Conservation (phyloP, 2,113 vertebrate species). For the Procapra przewalskii region DNA sequence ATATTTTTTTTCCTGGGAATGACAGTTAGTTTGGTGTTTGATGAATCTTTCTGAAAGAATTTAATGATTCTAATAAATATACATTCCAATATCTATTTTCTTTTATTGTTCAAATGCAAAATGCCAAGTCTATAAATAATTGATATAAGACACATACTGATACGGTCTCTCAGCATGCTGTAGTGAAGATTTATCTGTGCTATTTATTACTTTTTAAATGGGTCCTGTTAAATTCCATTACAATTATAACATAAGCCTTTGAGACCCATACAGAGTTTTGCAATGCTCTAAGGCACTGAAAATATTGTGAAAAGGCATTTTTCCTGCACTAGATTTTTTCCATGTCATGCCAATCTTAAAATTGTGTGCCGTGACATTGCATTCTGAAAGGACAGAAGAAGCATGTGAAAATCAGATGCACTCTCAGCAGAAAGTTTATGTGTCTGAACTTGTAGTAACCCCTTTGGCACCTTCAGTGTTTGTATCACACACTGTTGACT, state of each 20-base stretch:
- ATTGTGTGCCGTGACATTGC: conserved; percentile 49
- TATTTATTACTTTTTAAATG: conserved; percentile 82
- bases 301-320: conserved; percentile 74
- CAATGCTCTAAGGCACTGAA: conserved; percentile 67
- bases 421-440: conserved; percentile 63
- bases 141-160: conserved; percentile 78
- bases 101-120: conserved; percentile 71
- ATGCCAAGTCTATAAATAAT: conserved; percentile 82
- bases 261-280: conserved; percentile 74
- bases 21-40: conserved; percentile 72
- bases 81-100: conserved; percentile 69
- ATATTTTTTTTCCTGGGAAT: conserved; percentile 73
- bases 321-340: conserved; percentile 62
- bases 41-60: conserved; percentile 75
- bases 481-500: conserved; percentile 57
- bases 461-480: conserved; percentile 59
- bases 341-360: conserved; percentile 59
- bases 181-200: conserved; percentile 79
- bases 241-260: conserved; percentile 78
- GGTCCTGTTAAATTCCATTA: conserved; percentile 81
- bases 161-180: conserved; percentile 77
- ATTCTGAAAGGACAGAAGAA: conserved; percentile 64
- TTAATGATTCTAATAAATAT: conserved; percentile 74
- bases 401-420: conserved; percentile 42
- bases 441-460: conserved; percentile 47